Evolutionary conservation across 2,113 vertebrate genomes (phyloP).

Genomic region (Apodemus speciosus): DNA sequence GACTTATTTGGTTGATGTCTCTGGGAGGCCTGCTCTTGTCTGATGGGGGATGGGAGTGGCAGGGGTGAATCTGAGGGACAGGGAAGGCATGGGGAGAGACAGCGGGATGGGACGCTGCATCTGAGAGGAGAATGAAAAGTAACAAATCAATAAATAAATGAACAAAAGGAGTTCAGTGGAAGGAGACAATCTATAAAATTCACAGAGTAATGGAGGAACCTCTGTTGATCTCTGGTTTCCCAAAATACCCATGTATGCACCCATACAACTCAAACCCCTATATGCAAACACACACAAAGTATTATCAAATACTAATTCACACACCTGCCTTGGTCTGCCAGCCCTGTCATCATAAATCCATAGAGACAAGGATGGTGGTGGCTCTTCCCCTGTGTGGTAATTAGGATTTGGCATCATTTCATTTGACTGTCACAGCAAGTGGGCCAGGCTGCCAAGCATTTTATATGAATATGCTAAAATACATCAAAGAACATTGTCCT

Average conservation of each 20-base stretch:
- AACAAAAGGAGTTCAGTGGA: background rate
- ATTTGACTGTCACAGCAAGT: constrained; percentile 10
- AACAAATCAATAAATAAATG: background rate
- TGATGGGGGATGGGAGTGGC: background rate
- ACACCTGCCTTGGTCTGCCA: background rate
- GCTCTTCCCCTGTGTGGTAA: background rate
- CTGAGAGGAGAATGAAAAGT: background rate
- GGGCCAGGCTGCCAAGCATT: background rate
- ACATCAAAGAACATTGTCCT: background rate
- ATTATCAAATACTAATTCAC: background rate
- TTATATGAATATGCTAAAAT: background rate
- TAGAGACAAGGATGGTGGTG: background rate
- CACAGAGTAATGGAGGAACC: background rate
- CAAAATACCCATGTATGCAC: background rate
- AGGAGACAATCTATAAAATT: background rate
- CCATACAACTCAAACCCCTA: background rate
- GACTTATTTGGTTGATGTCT: background rate
- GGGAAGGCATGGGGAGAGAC: background rate
- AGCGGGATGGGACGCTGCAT: background rate
- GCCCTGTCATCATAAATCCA: background rate
- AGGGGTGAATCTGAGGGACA: background rate
- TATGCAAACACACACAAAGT: background rate
- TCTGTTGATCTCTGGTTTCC: background rate
- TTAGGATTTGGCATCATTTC: background rate
- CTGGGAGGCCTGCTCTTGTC: background rate